Evolutionary conservation across 2,797 vertebrate genomes (phyloP).

Genomic region (Megalops cyprinoides): DNA sequence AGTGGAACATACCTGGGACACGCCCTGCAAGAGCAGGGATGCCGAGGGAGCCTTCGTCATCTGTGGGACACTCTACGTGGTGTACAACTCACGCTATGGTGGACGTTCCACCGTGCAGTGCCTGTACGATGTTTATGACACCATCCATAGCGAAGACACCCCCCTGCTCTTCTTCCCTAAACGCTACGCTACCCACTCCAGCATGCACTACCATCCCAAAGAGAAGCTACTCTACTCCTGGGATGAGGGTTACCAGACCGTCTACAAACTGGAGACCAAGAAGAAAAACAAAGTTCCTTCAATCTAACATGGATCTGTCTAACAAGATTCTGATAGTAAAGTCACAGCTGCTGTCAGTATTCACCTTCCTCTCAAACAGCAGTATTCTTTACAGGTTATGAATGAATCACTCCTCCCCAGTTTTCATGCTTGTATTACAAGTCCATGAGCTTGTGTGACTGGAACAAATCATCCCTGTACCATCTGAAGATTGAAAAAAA

Average conservation of each 20-base stretch:
- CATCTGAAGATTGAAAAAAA: too few species aligned
- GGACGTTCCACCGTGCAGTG: slow-evolving; percentile 85
- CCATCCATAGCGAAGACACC: slow-evolving; percentile 63
- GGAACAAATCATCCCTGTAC: too few species aligned
- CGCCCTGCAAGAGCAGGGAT: slow-evolving; percentile 79
- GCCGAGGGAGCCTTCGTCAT: slow-evolving; percentile 90
- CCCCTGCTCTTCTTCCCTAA: slow-evolving; percentile 84
- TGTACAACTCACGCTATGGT: slow-evolving; percentile 82
- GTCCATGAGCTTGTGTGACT: too few species aligned
- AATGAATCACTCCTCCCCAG: too few species aligned
- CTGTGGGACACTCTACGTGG: slow-evolving; percentile 89
- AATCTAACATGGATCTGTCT: background rate
- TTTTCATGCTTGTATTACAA: too few species aligned
- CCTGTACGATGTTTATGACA: slow-evolving; percentile 81
- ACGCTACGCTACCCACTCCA: slow-evolving; percentile 82
- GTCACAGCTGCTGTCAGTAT: too few species aligned
- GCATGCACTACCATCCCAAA: slow-evolving; percentile 85
- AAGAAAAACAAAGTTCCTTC: slow-evolving; percentile 46
- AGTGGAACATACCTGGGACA: slow-evolving; percentile 86
- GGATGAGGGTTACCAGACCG: slow-evolving; percentile 91
- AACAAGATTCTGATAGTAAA: too few species aligned
- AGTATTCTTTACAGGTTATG: too few species aligned
- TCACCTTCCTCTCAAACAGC: too few species aligned
- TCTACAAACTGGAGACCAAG: slow-evolving; percentile 84
- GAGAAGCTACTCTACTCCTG: slow-evolving; percentile 90